phyloP scores from a whole-genome alignment of 2,888 invertebrate genomes.

The Unio pictorum region DNA sequence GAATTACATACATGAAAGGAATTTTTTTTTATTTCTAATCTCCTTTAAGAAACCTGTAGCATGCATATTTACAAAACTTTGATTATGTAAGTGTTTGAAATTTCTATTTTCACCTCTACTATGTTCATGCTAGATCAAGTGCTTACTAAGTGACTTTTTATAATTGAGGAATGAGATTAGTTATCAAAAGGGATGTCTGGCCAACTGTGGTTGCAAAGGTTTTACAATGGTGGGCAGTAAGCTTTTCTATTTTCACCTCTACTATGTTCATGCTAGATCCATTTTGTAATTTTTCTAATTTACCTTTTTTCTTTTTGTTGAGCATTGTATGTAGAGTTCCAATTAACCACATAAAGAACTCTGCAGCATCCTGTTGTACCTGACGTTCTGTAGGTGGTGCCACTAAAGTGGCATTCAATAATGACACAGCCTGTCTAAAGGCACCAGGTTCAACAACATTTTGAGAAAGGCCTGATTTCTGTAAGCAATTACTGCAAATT shows the following conservation, averaged over 20 bases:
- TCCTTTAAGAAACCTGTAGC: too few relatives aligned
- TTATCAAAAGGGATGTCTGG: too few relatives aligned
- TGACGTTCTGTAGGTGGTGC: constrained; percentile 45
- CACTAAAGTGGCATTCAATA: constrained; percentile 45
- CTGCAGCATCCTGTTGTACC: constrained; percentile 65
- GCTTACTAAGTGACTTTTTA: too few relatives aligned
- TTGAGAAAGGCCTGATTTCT: constrained; percentile 20
- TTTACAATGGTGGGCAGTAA: background rate
- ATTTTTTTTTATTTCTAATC: too few relatives aligned
- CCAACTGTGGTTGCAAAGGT: too few relatives aligned
- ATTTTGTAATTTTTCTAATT: constrained; percentile 15
- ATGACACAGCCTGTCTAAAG: constrained; percentile 52
- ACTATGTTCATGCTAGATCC: background rate
- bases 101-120: background rate
- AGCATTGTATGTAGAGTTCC: constrained; percentile 56
- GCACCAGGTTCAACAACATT: constrained; percentile 42
- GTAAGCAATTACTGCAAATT: constrained; percentile 46
- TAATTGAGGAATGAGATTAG: too few relatives aligned
- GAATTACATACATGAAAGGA: too few relatives aligned
- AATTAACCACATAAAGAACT: constrained; percentile 68
- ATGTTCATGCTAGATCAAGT: background rate
- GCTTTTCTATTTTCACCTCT: background rate
- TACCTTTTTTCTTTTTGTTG: constrained; percentile 52
- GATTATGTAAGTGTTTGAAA: too few relatives aligned
- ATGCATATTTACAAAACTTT: too few relatives aligned